Conservation (phyloP, 2,797 vertebrate genomes). For the Syncerus caffer region DNA sequence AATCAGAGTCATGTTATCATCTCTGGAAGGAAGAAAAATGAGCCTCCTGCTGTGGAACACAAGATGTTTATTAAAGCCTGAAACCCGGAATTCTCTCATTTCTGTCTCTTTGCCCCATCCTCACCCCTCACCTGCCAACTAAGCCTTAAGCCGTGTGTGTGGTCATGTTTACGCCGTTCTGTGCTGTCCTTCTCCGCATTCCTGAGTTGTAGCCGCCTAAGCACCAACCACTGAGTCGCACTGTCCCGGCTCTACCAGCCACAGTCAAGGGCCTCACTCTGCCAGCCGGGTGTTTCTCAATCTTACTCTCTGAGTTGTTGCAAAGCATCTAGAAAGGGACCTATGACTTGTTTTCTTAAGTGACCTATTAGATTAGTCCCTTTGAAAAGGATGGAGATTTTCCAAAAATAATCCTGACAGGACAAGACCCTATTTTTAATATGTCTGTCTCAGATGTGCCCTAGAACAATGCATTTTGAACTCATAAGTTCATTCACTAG, state of each 20-base stretch:
- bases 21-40: not conserved
- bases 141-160: not conserved
- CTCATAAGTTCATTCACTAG: not conserved
- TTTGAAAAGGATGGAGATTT: not conserved
- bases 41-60: not conserved
- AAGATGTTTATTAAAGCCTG: not conserved
- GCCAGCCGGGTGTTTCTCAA: not conserved
- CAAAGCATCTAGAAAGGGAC: not conserved
- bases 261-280: not conserved
- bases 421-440: not conserved
- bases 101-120: not conserved
- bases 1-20: not conserved
- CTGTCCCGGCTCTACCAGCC: no score
- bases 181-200: not conserved
- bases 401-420: not conserved
- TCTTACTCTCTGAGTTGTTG: not conserved
- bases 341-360: not conserved
- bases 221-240: accelerated
- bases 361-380: not conserved
- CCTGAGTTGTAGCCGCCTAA: not conserved
- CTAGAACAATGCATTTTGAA: not conserved
- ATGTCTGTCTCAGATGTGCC: not conserved
- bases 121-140: not conserved
- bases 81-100: not conserved
- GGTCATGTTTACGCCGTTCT: not conserved